Base-by-base conservation (phyloP, 1,140 invertebrate species). In the Eubasilissa regina region DNA sequence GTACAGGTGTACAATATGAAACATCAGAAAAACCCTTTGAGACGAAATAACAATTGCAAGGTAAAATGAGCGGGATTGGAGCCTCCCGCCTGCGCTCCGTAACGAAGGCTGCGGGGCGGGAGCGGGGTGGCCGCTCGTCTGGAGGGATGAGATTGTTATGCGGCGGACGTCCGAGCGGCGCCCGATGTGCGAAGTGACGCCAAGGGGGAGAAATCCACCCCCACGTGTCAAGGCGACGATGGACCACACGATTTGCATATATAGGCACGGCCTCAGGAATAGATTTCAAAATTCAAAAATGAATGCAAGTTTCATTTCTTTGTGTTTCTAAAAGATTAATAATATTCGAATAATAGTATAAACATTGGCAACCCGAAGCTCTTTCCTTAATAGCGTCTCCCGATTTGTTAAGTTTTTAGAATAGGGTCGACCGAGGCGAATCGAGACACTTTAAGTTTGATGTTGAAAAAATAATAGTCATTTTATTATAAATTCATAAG, bases 71-170 rank as follows among this genome's bases (percentile, higher is more conserved):
- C 21, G 60, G 13, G 35, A 8, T 25, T 10, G 35, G 21, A 64
- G 21, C 25, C 35, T n/a, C 4, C 25, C 3, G 35, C 48, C 48
- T 8, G 11, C 11, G n/a, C 48, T 8, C 48, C 48, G 60, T 15
- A n/a, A 0, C 4, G n/a, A 44, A 15, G 43, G 60, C 0, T n/a
- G 43, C 4, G 60, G 60, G 43, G 0, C 13, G 19, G 58, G 8
- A 1, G 15, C 9, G 13, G 48, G 77, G 47, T 19, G 56, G 44
- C 21, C 8, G 55, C 35, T 43, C 7, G 43, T 44, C 15, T 47
- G 45, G 64, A 70, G 45, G 8, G 66, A 70, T 70, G 66, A 70
- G 43, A 70, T 79, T 79, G 78, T 66, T 79, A 79, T 79, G 70
- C 78, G 60, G 58, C 70, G 56, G 72, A 75, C 72, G 78, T 79